A percentile compares a stretch with the other conserved stretches of the same genome.
Conservation (phyloP, 2,888 invertebrate genomes). For the Callosobruchus maculatus region DNA sequence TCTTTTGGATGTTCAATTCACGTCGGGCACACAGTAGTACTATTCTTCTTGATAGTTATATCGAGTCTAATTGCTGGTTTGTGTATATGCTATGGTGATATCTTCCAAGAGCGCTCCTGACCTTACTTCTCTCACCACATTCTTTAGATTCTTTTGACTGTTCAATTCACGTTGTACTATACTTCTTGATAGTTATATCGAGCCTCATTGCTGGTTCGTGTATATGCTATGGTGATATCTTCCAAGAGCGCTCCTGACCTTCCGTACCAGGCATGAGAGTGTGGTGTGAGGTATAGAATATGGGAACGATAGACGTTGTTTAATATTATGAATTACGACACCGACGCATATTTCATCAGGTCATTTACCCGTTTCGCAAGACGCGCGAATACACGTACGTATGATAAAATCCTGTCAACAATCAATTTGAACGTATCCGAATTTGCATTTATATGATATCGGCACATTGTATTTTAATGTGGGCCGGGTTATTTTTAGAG, state of each 20-base stretch:
- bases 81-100: too few species aligned
- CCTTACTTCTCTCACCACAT: too few species aligned
- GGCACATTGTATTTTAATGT: constrained; percentile 17
- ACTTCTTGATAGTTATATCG: too few species aligned
- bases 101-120: too few species aligned
- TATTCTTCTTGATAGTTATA: too few species aligned
- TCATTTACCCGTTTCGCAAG: neutral
- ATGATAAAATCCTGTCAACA: constrained; percentile 17
- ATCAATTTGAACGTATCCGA: constrained; percentile 15
- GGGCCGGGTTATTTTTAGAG: constrained; percentile 13
- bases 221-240: too few species aligned
- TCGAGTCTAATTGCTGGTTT: too few species aligned
- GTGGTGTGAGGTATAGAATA: neutral
- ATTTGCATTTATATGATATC: constrained; percentile 20
- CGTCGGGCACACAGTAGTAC: too few species aligned
- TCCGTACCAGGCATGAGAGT: neutral
- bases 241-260: neutral
- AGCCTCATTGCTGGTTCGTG: too few species aligned
- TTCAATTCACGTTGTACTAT: too few species aligned
- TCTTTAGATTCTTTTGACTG: too few species aligned
- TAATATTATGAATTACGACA: neutral
- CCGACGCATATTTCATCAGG: neutral
- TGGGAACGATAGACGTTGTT: neutral
- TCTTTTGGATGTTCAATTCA: too few species aligned
- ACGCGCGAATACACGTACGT: neutral